Evolutionary conservation across 2,888 invertebrate species (phyloP).

Genomic region (Philhelius pedissequus): DNA sequence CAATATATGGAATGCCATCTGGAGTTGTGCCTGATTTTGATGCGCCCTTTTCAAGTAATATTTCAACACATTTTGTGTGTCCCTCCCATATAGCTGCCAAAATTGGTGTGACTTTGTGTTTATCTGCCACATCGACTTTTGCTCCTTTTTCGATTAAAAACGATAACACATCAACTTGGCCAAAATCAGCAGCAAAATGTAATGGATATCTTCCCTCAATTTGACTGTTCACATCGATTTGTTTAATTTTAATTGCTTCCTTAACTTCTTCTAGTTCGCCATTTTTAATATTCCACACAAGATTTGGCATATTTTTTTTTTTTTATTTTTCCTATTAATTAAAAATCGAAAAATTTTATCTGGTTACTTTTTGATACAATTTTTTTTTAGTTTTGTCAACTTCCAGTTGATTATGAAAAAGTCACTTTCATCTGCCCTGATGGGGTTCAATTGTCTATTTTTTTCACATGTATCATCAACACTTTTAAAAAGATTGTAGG

Average conservation of each 20-base stretch:
- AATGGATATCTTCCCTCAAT: conserved; percentile 94
- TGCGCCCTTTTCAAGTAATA: conserved; percentile 89
- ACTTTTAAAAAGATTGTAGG: too few species aligned
- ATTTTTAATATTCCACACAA: conserved; percentile 97
- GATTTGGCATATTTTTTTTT: conserved; percentile 76
- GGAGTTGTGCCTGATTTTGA: conserved; percentile 90
- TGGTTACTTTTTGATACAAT: background rate
- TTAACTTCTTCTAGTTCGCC: conserved; percentile 95
- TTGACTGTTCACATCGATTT: conserved; percentile 90
- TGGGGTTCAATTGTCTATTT: too few species aligned
- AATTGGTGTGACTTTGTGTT: conserved; percentile 96
- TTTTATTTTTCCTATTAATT: background rate
- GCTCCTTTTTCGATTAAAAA: conserved; percentile 94
- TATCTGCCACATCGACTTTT: conserved; percentile 94
- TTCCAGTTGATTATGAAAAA: background rate
- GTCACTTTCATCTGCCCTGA: too few species aligned
- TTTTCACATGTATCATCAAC: too few species aligned
- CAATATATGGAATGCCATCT: conserved; percentile 91
- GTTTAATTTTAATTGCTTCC: conserved; percentile 90
- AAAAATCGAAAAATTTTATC: background rate
- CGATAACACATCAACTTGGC: conserved; percentile 92
- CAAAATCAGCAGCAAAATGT: conserved; percentile 97
- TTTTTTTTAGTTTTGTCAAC: background rate
- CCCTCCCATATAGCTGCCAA: conserved; percentile 98
- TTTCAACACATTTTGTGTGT: conserved; percentile 93